Base-by-base conservation (phyloP, 2,888 invertebrate species). In the Heliconius erato region DNA sequence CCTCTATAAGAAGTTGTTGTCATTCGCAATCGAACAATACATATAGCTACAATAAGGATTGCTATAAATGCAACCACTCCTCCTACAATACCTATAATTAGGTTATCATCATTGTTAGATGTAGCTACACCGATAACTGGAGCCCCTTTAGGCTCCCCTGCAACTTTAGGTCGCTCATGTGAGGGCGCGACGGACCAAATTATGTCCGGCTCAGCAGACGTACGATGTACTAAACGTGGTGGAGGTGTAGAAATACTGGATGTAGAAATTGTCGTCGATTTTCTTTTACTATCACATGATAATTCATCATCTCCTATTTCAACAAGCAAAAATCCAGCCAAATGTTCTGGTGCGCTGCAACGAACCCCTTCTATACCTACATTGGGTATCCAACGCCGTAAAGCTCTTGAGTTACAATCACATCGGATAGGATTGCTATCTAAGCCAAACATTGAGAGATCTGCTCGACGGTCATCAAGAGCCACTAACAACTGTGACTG, bases 41-140 rank as follows among this genome's bases (percentile, higher is more conserved):
- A 99, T 86, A 98, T 98, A n/a, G 97, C 97, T 49, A 99, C 97
- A 63, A 99, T 98, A 80, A 99, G 96, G 85, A 99, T 98, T 19
- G 98, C 98, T 86, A 99, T 98, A 90, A 99, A 98, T 2, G 98
- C 98, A 0, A 99, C 98, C 1, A 99, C 98, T 2, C 99, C 98
- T 0, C 98, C 98, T 0, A 99, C 98, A 86, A 99, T 99, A n/a
- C 98, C 98, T 83, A 99, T 99, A 79, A 99, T 99, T n/a, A 99
- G 95, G 7, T 98, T 98, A 87, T 99, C 99, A 88, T 99, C 99
- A 88, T 98, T 98, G 81, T 97, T 97, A 19, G 98, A 96, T 0
- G 97, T 94, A 14, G 96, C 96, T 83, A 96, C 96, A 4, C 96
- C 96, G 4, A 96, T 91, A 4, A 96, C 95, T 49, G 95, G 96